Evolutionary conservation across 2,797 vertebrate genomes (phyloP).

Genomic region (Muscicapa comitata): DNA sequence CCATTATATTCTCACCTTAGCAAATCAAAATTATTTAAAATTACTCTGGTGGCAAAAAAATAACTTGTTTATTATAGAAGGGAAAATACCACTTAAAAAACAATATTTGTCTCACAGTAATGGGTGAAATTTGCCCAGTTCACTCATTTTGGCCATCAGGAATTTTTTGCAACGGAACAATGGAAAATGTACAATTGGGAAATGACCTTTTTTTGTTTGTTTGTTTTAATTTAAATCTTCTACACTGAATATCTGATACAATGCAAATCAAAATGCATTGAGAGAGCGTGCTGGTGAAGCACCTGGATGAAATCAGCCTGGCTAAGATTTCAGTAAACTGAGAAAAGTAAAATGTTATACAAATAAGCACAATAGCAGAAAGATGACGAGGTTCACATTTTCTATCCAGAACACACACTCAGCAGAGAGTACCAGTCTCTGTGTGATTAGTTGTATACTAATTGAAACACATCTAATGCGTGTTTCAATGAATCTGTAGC

Average conservation of each 20-base stretch:
- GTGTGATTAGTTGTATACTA: neutral
- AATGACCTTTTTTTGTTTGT: neutral
- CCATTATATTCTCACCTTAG: neutral
- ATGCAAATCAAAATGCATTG: neutral
- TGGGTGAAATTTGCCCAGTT: neutral
- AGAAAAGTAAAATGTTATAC: neutral
- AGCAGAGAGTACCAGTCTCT: neutral
- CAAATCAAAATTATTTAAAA: neutral
- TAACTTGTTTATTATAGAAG: neutral
- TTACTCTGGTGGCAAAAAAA: neutral
- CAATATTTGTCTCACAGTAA: neutral
- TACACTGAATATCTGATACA: neutral
- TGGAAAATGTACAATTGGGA: neutral
- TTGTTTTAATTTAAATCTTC: neutral
- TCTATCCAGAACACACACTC: neutral
- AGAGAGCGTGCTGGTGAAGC: neutral
- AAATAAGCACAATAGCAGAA: neutral
- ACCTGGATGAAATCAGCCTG: neutral
- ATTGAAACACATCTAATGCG: neutral
- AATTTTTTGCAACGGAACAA: neutral
- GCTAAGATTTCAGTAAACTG: neutral
- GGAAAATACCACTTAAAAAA: neutral
- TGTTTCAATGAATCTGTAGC: neutral
- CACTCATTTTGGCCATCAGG: neutral
- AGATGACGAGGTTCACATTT: neutral